These are phyloP conservation scores for Pecten maximus DNA, from an alignment of 2,888 invertebrate species.

Conservation along the genomic window DNA sequence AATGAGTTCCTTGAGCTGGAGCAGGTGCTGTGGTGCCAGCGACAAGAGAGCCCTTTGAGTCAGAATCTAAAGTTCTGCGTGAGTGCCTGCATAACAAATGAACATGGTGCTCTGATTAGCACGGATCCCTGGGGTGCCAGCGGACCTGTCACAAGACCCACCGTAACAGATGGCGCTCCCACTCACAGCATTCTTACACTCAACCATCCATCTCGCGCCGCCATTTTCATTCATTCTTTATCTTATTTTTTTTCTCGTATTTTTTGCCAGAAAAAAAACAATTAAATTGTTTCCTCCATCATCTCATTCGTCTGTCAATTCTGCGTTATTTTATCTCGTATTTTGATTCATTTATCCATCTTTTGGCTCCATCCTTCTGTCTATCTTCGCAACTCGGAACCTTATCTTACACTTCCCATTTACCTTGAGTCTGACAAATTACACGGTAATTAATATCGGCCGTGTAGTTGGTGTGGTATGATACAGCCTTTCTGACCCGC, in stretches of 20 bases:
- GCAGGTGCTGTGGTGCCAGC: neutral
- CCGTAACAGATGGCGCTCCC: neutral
- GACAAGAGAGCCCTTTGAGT: neutral
- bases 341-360: neutral
- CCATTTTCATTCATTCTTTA: neutral
- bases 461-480: neutral
- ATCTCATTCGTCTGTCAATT: neutral
- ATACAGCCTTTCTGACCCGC: too few relatives aligned
- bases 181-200: neutral
- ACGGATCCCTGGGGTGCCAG: neutral
- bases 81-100: conserved; percentile 16
- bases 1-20: neutral
- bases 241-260: neutral
- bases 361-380: neutral
- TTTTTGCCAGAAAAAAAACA: neutral
- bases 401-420: neutral
- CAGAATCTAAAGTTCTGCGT: neutral
- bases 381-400: neutral
- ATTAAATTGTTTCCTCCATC: neutral
- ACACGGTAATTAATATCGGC: neutral
- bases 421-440: neutral
- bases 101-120: neutral
- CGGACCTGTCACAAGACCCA: neutral
- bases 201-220: neutral
- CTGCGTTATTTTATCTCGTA: neutral